These are phyloP conservation scores for Drosophila kokeensis DNA, from an alignment of 2,888 invertebrate genomes.

Conservation along the genomic window DNA sequence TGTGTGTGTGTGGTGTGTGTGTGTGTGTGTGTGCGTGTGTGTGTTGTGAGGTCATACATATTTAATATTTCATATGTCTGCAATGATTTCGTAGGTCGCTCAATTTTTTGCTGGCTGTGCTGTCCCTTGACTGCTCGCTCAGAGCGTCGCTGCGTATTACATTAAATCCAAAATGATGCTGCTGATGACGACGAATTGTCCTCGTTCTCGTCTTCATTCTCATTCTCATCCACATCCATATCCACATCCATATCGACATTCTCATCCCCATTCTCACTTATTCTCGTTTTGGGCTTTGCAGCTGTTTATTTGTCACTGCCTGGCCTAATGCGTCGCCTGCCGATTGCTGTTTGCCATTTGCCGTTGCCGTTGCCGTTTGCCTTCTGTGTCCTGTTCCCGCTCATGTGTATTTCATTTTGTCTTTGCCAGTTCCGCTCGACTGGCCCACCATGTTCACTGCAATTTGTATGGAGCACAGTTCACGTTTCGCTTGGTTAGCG, in stretches of 20 bases:
- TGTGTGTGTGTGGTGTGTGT: constrained; percentile 12
- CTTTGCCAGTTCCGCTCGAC: constrained; percentile 75
- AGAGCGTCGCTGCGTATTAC: constrained; percentile 73
- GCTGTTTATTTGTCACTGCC: constrained; percentile 77
- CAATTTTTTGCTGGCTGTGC: constrained; percentile 29
- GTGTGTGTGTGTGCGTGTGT: constrained; percentile 14
- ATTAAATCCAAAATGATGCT: constrained; percentile 77
- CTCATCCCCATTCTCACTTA: constrained; percentile 8
- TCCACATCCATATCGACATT: constrained; percentile 13
- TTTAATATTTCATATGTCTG: constrained; percentile 84
- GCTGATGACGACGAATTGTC: constrained; percentile 80
- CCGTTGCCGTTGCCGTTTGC: constrained; percentile 39
- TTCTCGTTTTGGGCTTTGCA: constrained; percentile 41
- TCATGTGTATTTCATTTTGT: constrained; percentile 76
- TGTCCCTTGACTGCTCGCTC: constrained; percentile 49
- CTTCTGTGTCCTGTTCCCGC: constrained; percentile 56
- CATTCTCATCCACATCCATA: not conserved
- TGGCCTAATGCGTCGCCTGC: constrained; percentile 67
- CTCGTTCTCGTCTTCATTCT: constrained; percentile 49
- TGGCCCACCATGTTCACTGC: constrained; percentile 77
- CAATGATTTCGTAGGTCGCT: constrained; percentile 80
- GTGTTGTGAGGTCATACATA: constrained; percentile 67
- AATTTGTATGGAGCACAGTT: constrained; percentile 72
- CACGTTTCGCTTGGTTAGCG: constrained; percentile 71
- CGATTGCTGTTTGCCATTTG: constrained; percentile 44